Evolutionary conservation across 2,888 invertebrate species (phyloP), one percentile per base, ranked within the genome.

Genomic region (Eucriotettix oculatus): DNA sequence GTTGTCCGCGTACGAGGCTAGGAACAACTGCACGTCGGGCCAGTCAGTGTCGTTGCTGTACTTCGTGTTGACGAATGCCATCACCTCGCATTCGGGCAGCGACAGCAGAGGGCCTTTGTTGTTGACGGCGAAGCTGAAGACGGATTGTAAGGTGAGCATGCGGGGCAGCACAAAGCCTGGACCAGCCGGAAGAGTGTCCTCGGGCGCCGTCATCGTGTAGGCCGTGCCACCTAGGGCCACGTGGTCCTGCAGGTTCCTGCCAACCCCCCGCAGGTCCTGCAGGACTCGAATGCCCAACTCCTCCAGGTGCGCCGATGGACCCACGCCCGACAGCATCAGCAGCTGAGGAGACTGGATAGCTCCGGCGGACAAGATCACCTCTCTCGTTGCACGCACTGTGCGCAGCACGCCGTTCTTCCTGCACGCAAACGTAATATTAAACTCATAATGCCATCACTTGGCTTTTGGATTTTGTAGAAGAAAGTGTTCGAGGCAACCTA

Each of bases 311-410:
- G 78, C 73, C 9, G 73, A 73, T 0, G 87, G 84, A 7, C 90
- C 89, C 12, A 92, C 78, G 0, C 94, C 94, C 1, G 91, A 90
- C 53, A 94, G 70, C 89, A 92, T 88, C 43, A 95, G 75, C 16
- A 94, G 68, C 69, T 94, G 92, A 0, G 93, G 91, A 3, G 89
- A 84, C 68, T 88, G 87, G 64, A 94, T 78, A 0, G 90, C 74
- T 1, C 94, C 97, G 0, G 90, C 90, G 16, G 90, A 85, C 52
- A 97, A 71, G 63, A 97, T 86, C 0, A 96, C 82, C 73, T 94
- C 94, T 67, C 80, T 83, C 10, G 76, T 78, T 0, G 86, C 87
- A 63, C 73, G 76, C 0, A 85, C 78, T n/a, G 14, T 12, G 40
- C n/a, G 55, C 14, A 17, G 11, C 29, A 14, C 40, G 1, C 55